Evolutionary conservation across 2,888 invertebrate species (phyloP).

Genomic region (Erpobdella octoculata): DNA sequence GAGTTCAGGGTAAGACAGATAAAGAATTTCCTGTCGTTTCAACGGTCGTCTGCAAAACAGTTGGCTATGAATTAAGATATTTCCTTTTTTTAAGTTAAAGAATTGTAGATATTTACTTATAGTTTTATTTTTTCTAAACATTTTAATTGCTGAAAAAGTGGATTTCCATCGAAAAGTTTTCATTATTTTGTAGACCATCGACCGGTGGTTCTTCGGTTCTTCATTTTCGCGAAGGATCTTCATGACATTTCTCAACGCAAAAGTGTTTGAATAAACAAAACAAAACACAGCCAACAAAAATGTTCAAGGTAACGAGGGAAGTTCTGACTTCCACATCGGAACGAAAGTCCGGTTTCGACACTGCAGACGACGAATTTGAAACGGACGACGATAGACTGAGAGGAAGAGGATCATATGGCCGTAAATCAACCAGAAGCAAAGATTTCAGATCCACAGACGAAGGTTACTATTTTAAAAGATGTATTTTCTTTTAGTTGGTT

Average conservation of each 20-base stretch:
- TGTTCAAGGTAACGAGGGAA: slow-evolving; percentile 24
- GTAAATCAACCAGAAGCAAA: background rate
- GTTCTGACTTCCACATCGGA: slow-evolving; percentile 24
- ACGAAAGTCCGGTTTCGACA: slow-evolving; percentile 20
- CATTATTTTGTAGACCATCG: too few species aligned
- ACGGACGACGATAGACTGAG: slow-evolving; percentile 14
- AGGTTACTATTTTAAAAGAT: background rate
- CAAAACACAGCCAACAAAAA: slow-evolving; percentile 10
- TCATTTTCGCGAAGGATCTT: too few species aligned
- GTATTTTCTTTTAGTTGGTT: background rate
- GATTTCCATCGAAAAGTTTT: too few species aligned
- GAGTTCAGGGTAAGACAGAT: too few species aligned
- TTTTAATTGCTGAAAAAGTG: too few species aligned
- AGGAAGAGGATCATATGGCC: background rate
- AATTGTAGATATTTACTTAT: too few species aligned
- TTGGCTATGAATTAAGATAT: too few species aligned
- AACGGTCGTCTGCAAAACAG: background rate
- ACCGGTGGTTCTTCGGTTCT: too few species aligned
- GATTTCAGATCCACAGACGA: slow-evolving; percentile 22
- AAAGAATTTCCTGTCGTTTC: slow-evolving; percentile 8
- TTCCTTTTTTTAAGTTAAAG: too few species aligned
- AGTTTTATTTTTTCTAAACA: too few species aligned
- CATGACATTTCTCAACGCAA: too few species aligned
- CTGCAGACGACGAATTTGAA: slow-evolving; percentile 26
- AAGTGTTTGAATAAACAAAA: background rate